Evolutionary conservation across 2,888 invertebrate species (phyloP).

Genomic region (Megastigmus dorsalis): DNA sequence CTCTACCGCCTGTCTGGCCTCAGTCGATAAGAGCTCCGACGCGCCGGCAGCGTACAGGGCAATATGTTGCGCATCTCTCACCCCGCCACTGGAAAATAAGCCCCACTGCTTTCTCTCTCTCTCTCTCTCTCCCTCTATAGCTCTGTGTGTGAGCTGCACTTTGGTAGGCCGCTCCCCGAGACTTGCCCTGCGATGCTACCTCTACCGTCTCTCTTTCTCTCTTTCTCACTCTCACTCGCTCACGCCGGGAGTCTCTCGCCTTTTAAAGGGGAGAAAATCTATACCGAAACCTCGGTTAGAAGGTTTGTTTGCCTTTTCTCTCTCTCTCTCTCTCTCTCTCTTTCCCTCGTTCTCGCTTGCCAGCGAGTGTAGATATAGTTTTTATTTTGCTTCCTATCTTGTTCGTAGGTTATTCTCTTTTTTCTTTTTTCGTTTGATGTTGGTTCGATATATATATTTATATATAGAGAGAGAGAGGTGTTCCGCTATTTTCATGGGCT

Average conservation of each 20-base stretch:
- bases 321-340: conserved; percentile 8
- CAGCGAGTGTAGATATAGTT: too few relatives aligned
- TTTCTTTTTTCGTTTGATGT: too few relatives aligned
- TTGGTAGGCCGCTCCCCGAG: conserved; percentile 9
- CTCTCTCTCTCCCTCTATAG: not conserved
- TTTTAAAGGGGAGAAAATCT: conserved; percentile 37
- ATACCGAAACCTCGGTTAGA: conserved; percentile 47
- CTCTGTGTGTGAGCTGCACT: not conserved
- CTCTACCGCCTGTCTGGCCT: conserved; percentile 37
- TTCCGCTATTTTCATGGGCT: conserved; percentile 19
- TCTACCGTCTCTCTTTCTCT: too few relatives aligned
- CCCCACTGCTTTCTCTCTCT: not conserved
- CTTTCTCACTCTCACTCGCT: too few relatives aligned
- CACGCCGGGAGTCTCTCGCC: conserved; percentile 5
- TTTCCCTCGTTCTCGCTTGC: too few relatives aligned
- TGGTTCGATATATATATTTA: too few relatives aligned
- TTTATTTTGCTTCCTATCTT: too few relatives aligned
- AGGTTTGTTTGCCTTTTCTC: conserved; percentile 33
- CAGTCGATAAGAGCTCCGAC: conserved; percentile 54
- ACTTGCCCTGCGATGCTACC: too few relatives aligned
- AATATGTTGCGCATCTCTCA: conserved; percentile 67
- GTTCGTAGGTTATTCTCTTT: too few relatives aligned
- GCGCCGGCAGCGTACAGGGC: conserved; percentile 67
- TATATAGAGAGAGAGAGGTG: not conserved
- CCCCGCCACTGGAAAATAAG: conserved; percentile 50